Base-by-base conservation (phyloP, 53 echinoderm and acorn worm genomes). In the Paelopatides confundens region DNA sequence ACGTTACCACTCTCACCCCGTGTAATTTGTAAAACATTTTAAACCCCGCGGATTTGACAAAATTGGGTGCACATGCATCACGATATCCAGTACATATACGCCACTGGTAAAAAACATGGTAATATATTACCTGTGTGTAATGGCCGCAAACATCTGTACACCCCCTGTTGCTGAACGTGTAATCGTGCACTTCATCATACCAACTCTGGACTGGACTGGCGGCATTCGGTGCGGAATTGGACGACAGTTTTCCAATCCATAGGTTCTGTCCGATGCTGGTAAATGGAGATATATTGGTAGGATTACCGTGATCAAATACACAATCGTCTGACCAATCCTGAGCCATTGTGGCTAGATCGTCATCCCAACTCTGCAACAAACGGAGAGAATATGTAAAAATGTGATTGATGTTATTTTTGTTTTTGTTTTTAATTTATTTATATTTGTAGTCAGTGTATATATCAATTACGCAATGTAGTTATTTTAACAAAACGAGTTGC, bases 91-190 rank as follows among this genome's bases (percentile, higher is more conserved):
- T n/a, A n/a, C n/a, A n/a, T n/a, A n/a, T n/a, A n/a, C n/a, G n/a
- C n/a, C n/a, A n/a, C n/a, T n/a, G n/a, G n/a, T n/a, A n/a, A n/a
- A n/a, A n/a, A n/a, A n/a, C n/a, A n/a, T n/a, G n/a, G n/a, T n/a
- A n/a, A n/a, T n/a, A n/a, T n/a, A n/a, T 35, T 31, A 97, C 97
- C 92, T 97, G 97, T 10, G 95, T 95, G 76, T 97, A 97, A 69
- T 97, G 97, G 4, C 95, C 97, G 76, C 97, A 97, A 21, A 85
- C 89, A 12, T 66, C 30, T 11, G 69, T 29, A 85, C 97, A 97
- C 1, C 27, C 63, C 29, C 38, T 40, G 10, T 68, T 86, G 21
- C 84, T 92, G 30, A 69, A 95, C 9, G 82, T 65, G 47, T 97
- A 97, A 31, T 86, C 43, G 4, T 64, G 10, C 5, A 86, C 82